Percentiles rank a stretch among this genome's conserved stretches.
These are phyloP conservation scores for Cichladusa arquata DNA, from an alignment of 2,113 vertebrate genomes.

Conservation along the genomic window DNA sequence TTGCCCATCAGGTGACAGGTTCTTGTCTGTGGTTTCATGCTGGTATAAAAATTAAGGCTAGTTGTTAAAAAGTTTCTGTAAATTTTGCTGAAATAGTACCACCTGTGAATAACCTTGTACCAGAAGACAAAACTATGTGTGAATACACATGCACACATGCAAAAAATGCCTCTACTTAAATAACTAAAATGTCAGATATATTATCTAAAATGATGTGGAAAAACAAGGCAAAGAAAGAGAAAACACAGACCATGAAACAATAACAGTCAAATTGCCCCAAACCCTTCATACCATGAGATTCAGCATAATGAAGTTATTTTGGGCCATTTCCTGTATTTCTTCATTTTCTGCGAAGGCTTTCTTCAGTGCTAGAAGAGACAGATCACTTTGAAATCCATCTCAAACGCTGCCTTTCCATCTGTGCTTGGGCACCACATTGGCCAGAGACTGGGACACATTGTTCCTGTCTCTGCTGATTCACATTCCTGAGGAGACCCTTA, in stretches of 20 bases:
- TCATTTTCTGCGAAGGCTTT: conserved; percentile 79
- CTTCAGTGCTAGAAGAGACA: conserved; percentile 79
- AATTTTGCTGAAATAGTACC: background rate
- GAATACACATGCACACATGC: background rate
- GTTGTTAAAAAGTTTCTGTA: background rate
- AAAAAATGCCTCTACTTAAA: background rate
- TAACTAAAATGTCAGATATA: background rate
- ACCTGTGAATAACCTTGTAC: background rate
- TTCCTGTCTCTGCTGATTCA: background rate
- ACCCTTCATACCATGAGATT: conserved; percentile 80
- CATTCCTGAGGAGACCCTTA: background rate
- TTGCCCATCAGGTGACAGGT: conserved; percentile 85
- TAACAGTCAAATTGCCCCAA: background rate
- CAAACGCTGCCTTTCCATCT: background rate
- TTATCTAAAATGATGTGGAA: background rate
- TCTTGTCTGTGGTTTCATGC: conserved; percentile 84
- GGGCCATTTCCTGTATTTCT: conserved; percentile 84
- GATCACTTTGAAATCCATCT: background rate
- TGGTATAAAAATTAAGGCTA: conserved; percentile 44
- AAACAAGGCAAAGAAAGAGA: background rate
- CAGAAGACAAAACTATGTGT: background rate
- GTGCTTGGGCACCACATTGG: background rate
- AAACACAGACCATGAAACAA: background rate
- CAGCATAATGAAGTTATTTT: conserved; percentile 87
- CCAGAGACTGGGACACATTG: background rate